phyloP scores from a whole-genome alignment of 1,140 invertebrate species.

The Globodera rostochiensis region DNA sequence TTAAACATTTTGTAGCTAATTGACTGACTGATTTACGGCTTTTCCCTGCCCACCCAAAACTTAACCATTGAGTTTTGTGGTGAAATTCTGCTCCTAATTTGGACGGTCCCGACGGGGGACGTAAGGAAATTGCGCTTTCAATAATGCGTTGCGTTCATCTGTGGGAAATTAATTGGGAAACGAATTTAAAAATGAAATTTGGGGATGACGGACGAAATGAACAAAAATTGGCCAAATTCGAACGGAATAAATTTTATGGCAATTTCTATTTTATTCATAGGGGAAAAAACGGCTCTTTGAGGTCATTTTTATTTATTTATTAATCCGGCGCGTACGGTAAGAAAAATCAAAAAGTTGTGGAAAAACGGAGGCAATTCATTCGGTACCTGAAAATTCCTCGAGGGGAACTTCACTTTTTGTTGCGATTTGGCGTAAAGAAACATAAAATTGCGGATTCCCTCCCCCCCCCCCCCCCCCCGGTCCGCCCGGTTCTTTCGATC shows the following conservation, averaged over 20 bases:
- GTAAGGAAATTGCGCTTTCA: background rate
- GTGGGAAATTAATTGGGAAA: background rate
- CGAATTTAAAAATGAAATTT: background rate
- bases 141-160: background rate
- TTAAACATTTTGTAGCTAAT: background rate
- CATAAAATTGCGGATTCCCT: background rate
- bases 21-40: background rate
- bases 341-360: background rate
- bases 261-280: background rate
- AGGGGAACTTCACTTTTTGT: background rate
- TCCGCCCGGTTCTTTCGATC: background rate
- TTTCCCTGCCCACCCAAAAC: background rate
- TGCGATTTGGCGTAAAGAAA: constrained; percentile 2
- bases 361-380: background rate
- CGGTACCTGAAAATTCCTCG: background rate
- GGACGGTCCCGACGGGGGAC: background rate
- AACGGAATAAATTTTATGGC: background rate
- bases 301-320: no score
- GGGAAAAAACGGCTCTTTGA: no score
- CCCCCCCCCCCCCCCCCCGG: no score
- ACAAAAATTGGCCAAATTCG: background rate
- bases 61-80: background rate
- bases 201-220: background rate
- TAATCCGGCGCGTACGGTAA: background rate
- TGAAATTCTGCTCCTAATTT: constrained; percentile 3